Evolutionary conservation across 2,113 vertebrate genomes (phyloP).

Genomic region (Cyphomyrus discorhynchus): DNA sequence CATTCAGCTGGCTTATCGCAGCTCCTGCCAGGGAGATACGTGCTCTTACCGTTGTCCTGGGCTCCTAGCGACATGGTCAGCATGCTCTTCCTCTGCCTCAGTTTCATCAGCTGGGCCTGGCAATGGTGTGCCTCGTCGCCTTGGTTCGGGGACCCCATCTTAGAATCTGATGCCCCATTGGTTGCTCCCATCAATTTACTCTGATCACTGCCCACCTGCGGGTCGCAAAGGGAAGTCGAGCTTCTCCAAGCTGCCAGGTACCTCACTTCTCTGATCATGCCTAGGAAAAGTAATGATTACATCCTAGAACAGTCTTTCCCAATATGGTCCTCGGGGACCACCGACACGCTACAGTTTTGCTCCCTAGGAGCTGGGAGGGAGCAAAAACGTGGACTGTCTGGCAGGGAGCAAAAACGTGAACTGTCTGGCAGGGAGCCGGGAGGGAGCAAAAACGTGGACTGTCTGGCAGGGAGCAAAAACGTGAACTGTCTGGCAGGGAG

Average conservation of each 20-base stretch:
- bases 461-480: too few species aligned
- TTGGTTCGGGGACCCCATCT: constrained; percentile 58
- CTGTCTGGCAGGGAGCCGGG: too few species aligned
- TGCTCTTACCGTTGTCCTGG: constrained; percentile 43
- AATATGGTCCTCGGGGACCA: not conserved
- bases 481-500: not conserved
- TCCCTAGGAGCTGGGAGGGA: not conserved
- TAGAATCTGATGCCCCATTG: constrained; percentile 55
- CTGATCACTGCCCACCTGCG: constrained; percentile 55
- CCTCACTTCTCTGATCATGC: not conserved
- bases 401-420: too few species aligned
- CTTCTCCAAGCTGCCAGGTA: not conserved
- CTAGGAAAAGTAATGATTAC: not conserved
- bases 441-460: too few species aligned
- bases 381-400: not conserved
- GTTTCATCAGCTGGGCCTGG: constrained; percentile 55
- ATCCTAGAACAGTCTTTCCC: not conserved
- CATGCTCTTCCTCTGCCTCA: constrained; percentile 56
- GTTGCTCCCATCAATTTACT: constrained; percentile 62
- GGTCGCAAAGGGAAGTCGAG: not conserved
- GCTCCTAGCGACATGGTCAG: constrained; percentile 44
- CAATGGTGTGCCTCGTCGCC: constrained; percentile 49
- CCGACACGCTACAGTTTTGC: not conserved
- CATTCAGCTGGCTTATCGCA: not conserved
- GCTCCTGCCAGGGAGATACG: not conserved